Conservation (phyloP, 2,888 invertebrate genomes). For the Amblyteles armatorius region DNA sequence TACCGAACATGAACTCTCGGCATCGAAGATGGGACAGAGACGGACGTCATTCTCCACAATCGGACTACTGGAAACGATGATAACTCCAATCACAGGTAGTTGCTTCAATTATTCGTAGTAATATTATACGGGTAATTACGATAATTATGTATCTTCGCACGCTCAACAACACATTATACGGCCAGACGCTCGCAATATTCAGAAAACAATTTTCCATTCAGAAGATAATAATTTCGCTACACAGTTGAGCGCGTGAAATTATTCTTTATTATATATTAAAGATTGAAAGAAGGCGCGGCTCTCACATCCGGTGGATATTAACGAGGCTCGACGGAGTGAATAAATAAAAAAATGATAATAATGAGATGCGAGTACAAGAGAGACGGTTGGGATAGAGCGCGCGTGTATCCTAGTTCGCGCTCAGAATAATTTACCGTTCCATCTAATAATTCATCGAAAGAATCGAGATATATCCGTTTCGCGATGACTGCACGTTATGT, state of each 20-base stretch:
- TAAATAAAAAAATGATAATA: slow-evolving; percentile 15
- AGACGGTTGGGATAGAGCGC: slow-evolving; percentile 1
- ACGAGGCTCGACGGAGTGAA: slow-evolving; percentile 40
- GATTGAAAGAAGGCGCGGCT: slow-evolving; percentile 30
- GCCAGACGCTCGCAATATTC: slow-evolving; percentile 32
- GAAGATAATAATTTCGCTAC: slow-evolving; percentile 3
- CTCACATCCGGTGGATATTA: slow-evolving; percentile 55
- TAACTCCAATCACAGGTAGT: neutral
- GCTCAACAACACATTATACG: neutral
- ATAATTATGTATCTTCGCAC: neutral
- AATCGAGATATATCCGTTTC: slow-evolving; percentile 44
- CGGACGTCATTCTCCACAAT: neutral
- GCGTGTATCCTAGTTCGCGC: slow-evolving; percentile 40
- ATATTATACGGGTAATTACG: neutral
- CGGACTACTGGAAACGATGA: neutral
- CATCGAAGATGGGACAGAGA: neutral
- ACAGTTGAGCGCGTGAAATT: slow-evolving; percentile 50
- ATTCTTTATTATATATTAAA: slow-evolving; percentile 50
- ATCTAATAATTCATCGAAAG: slow-evolving; percentile 27
- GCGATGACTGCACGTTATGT: slow-evolving; percentile 14
- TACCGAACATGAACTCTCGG: neutral
- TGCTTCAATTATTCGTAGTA: neutral
- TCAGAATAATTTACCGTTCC: slow-evolving; percentile 42
- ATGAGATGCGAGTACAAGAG: slow-evolving; percentile 18
- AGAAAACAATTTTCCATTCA: slow-evolving; percentile 57